Conservation (phyloP, 2,888 invertebrate genomes). For the Hypselothyrea guttata region DNA sequence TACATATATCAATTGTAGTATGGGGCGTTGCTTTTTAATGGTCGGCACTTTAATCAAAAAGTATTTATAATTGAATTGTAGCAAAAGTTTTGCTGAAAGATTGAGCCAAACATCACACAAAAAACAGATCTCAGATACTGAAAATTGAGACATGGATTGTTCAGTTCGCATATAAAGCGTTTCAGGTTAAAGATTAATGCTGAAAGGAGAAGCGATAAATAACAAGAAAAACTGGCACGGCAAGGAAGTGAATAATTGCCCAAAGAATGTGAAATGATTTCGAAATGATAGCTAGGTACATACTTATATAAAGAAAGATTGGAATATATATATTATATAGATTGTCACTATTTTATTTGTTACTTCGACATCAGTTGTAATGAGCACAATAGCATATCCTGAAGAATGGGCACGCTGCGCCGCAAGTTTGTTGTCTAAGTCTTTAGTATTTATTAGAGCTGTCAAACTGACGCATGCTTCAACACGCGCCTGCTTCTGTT, state of each 20-base stretch:
- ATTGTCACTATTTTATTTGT: no score
- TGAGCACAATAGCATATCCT: neutral
- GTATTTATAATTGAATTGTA: constrained; percentile 71
- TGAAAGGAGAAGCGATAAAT: constrained; percentile 53
- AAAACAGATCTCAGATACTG: constrained; percentile 47
- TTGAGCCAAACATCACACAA: constrained; percentile 47
- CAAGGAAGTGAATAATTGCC: constrained; percentile 44
- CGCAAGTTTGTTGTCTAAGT: constrained; percentile 37
- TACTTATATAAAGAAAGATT: neutral
- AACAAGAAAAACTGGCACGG: constrained; percentile 15
- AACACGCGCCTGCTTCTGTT: constrained; percentile 61
- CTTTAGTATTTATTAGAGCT: constrained; percentile 36
- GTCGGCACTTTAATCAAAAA: constrained; percentile 63
- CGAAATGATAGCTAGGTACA: neutral
- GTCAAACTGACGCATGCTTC: constrained; percentile 46
- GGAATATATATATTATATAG: no score
- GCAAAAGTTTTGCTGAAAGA: constrained; percentile 56
- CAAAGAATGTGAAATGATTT: constrained; percentile 11
- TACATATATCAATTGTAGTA: constrained; percentile 30
- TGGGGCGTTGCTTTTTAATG: constrained; percentile 59
- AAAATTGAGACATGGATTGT: constrained; percentile 49
- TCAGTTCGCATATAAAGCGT: constrained; percentile 22
- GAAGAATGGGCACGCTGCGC: constrained; percentile 7
- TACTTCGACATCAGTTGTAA: no score
- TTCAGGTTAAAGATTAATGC: constrained; percentile 57